Base-by-base conservation (phyloP, 2,888 invertebrate species). In the Tenthredo notha region DNA sequence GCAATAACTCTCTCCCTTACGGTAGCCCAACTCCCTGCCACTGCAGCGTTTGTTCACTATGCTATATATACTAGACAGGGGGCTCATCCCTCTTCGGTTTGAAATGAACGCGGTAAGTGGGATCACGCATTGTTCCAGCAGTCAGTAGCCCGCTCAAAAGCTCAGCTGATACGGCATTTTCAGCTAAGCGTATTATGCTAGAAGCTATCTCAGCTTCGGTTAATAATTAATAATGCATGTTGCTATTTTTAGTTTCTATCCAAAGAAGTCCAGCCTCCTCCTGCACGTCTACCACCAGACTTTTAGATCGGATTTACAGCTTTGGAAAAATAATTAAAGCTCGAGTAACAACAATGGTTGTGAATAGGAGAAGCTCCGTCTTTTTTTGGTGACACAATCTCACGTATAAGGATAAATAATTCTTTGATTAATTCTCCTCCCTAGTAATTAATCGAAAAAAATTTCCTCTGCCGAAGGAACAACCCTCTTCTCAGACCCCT, bases 91-190 rank as follows among this genome's bases (percentile, higher is more conserved):
- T 83, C 67, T 70, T 67, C 67, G 70, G 70, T 47, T 83, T 50
- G 83, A 83, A 83, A 83, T 83, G 83, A 83, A 67, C 83, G 70
- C 67, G 83, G 83, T 70, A 70, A 83, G 83, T 83, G 83, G 83
- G 67, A 83, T 83, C 70, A 83, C 50, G 83, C 50, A 83, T 83
- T 83, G 83, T 83, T 83, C 33, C 83, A 50, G 47, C n/a, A 70
- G 43, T 70, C 83, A 80, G 40, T 80, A 67, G 67, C 83, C 67
- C 67, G 43, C 43, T 43, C 29, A 47, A 29, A 67, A 70, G 83
- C 50, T 83, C 83, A 83, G 83, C 83, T 83, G 83, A 83, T 47
- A 70, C 47, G 70, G 83, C 83, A 83, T 83, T 83, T 82, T 70
- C 83, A 65, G 21, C 29, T 70, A 65, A 83, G 65, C 83, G 83